A percentile compares a stretch with the other conserved stretches of the same genome.
These are phyloP conservation scores for Junonia oenone DNA, from an alignment of 2,888 invertebrate genomes.

Conservation along the genomic window DNA sequence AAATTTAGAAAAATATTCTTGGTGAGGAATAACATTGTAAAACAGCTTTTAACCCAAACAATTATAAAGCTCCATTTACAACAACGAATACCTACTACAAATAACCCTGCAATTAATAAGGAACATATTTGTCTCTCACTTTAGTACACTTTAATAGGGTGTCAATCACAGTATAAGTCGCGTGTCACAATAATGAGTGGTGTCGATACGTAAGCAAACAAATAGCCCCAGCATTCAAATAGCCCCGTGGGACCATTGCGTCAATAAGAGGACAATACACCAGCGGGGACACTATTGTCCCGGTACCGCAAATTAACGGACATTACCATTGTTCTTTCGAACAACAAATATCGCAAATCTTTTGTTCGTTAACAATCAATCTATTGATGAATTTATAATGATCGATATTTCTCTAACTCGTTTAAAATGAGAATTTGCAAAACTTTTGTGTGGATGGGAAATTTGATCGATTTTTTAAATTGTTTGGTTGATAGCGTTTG, in stretches of 20 bases:
- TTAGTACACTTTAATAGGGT: slow-evolving; percentile 13
- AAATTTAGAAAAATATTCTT: neutral
- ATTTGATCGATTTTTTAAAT: no score
- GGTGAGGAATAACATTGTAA: neutral
- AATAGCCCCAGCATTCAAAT: no score
- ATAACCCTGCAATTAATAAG: neutral
- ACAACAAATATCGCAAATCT: neutral
- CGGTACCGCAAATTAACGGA: slow-evolving; percentile 8
- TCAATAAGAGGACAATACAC: no score
- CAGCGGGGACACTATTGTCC: neutral
- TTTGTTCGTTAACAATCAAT: neutral
- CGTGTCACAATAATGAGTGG: slow-evolving; percentile 56
- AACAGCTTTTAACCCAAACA: no score
- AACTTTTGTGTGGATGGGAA: neutral
- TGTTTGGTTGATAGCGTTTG: no score
- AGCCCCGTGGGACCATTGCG: slow-evolving; percentile 13
- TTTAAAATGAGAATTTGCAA: neutral
- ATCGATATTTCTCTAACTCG: neutral
- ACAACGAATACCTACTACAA: neutral
- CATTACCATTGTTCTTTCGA: slow-evolving; percentile 4
- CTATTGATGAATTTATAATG: neutral
- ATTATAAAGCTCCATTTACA: neutral
- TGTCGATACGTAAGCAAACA: slow-evolving; percentile 35
- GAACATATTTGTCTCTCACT: neutral
- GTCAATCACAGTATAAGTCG: slow-evolving; percentile 41